Evolutionary conservation across 2,113 vertebrate species (phyloP).

Genomic region (Mellivora capensis): DNA sequence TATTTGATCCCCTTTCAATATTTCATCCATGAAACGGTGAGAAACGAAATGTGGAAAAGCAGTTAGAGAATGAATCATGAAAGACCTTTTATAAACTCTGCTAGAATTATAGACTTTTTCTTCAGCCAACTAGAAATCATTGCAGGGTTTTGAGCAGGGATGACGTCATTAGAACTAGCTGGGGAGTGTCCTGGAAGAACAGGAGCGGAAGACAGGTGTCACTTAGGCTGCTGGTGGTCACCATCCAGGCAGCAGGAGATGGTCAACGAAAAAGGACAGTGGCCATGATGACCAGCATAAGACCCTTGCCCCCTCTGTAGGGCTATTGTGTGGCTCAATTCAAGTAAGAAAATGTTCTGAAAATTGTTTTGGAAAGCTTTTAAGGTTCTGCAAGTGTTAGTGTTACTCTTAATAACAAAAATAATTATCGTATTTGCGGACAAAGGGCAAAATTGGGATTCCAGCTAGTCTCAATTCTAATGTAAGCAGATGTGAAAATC

Average conservation of each 20-base stretch:
- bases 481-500: neutral
- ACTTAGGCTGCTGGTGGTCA: neutral
- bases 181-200: neutral
- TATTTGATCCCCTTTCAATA: neutral
- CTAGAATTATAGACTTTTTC: neutral
- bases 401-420: neutral
- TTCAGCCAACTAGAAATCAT: neutral
- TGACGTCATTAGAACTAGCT: neutral
- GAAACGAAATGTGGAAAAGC: neutral
- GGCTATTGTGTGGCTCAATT: neutral
- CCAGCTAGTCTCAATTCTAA: neutral
- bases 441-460: neutral
- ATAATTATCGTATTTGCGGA: neutral
- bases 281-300: neutral
- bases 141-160: neutral
- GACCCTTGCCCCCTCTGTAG: neutral
- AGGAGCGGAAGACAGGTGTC: neutral
- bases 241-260: neutral
- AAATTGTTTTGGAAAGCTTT: neutral
- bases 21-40: neutral
- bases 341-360: neutral
- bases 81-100: neutral
- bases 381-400: neutral
- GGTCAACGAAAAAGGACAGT: neutral
- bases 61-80: neutral